Evolutionary conservation across 2,797 vertebrate species (phyloP).

Genomic region (Cuniculus paca): DNA sequence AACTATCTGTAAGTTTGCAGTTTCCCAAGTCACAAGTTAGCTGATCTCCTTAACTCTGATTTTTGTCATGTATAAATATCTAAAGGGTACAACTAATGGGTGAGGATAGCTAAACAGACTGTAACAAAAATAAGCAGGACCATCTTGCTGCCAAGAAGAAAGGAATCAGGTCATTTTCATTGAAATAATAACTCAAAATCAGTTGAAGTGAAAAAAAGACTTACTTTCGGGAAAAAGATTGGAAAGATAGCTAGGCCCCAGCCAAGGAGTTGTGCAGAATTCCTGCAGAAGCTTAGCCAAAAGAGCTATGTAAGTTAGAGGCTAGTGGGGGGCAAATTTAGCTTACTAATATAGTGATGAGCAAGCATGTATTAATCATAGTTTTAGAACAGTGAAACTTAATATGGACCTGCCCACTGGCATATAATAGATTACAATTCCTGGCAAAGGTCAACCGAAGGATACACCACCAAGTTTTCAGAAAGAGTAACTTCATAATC

Average conservation of each 20-base stretch:
- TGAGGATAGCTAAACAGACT: neutral
- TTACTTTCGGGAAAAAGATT: neutral
- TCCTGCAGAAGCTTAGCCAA: neutral
- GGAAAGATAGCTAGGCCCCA: neutral
- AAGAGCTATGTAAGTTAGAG: neutral
- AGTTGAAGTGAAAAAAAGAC: neutral
- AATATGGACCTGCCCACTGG: neutral
- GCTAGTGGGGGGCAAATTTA: neutral
- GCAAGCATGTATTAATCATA: neutral
- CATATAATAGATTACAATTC: neutral
- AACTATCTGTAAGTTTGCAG: neutral
- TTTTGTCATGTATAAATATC: neutral
- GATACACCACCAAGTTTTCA: neutral
- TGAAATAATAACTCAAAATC: conserved; percentile 47
- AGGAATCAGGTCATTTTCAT: neutral
- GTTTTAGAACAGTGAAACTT: neutral
- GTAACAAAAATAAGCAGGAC: neutral
- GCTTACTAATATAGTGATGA: neutral
- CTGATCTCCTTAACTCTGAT: neutral
- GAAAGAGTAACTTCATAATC: neutral
- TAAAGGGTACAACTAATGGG: neutral
- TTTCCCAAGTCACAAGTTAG: neutral
- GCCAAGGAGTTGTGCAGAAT: neutral
- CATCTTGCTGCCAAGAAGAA: neutral
- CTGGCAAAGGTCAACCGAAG: neutral